These are phyloP conservation scores for Cryptus viduatorius DNA, from an alignment of 2,888 invertebrate species.

Conservation along the genomic window DNA sequence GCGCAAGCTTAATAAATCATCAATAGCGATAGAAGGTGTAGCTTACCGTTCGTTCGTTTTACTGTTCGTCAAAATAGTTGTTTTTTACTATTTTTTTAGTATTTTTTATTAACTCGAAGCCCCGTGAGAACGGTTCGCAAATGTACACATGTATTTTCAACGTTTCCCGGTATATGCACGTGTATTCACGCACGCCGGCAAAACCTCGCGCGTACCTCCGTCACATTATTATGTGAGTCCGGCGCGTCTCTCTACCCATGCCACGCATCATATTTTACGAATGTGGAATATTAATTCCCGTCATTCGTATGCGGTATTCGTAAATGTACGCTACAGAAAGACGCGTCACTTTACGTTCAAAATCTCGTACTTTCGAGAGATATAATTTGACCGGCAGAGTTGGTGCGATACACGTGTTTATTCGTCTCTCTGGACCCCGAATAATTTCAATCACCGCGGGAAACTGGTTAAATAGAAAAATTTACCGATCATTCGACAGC, in stretches of 20 bases:
- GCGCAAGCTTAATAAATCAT: too few relatives aligned
- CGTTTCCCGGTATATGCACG: slow-evolving; percentile 29
- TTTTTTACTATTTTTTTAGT: slow-evolving; percentile 6
- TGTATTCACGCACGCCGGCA: slow-evolving; percentile 42
- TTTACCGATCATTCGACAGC: slow-evolving; percentile 1
- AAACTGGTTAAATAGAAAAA: not conserved
- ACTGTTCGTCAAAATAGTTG: not conserved
- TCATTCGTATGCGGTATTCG: slow-evolving; percentile 76
- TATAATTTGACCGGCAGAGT: not conserved
- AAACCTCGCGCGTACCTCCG: not conserved
- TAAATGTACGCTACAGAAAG: slow-evolving; percentile 49
- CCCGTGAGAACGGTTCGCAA: slow-evolving; percentile 19
- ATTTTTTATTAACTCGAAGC: slow-evolving; percentile 1
- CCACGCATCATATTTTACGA: slow-evolving; percentile 75
- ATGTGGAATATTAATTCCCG: slow-evolving; percentile 79
- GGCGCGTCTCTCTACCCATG: slow-evolving; percentile 18
- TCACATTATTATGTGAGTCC: slow-evolving; percentile 26
- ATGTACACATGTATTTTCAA: slow-evolving; percentile 22
- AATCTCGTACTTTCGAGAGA: slow-evolving; percentile 16
- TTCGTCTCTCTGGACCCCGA: slow-evolving; percentile 22
- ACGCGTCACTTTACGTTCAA: slow-evolving; percentile 55
- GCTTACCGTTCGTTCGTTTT: too few relatives aligned
- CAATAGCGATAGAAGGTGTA: too few relatives aligned
- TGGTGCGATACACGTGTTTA: not conserved
- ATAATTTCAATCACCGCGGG: slow-evolving; percentile 1